These are phyloP conservation scores for Glandiceps talaboti DNA, from an alignment of 53 echinoderm and acorn worm genomes.

Conservation along the genomic window DNA sequence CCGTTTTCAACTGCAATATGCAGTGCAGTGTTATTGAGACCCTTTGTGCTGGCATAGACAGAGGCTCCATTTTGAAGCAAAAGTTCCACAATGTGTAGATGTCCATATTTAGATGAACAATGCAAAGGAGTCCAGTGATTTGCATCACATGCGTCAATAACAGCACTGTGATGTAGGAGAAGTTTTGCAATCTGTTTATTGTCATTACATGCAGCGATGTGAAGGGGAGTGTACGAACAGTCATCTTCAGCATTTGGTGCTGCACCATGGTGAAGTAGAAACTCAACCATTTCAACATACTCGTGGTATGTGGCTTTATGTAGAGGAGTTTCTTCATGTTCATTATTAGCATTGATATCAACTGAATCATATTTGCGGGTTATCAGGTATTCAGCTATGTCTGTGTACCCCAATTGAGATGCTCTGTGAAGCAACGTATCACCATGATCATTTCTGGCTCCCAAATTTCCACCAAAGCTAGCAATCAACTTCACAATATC, in stretches of 20 bases:
- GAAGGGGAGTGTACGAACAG: neutral
- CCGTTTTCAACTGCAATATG: neutral
- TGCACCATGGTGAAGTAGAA: slow-evolving; percentile 9
- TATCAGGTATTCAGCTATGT: neutral
- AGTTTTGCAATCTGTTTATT: neutral
- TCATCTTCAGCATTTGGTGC: neutral
- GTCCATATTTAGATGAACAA: neutral
- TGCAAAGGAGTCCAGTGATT: neutral
- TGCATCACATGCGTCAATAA: neutral
- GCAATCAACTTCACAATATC: neutral
- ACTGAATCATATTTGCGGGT: neutral
- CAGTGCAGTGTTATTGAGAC: neutral
- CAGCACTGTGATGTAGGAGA: neutral
- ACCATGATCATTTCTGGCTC: neutral
- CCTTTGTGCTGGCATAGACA: neutral
- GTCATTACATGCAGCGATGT: neutral
- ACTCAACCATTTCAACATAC: neutral
- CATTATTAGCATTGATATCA: slow-evolving; percentile 7
- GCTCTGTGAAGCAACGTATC: neutral
- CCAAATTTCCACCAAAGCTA: neutral
- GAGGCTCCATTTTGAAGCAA: neutral
- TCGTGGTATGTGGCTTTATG: slow-evolving; percentile 22
- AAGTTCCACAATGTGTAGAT: neutral
- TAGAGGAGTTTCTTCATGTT: slow-evolving; percentile 14
- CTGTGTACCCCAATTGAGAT: neutral